Evolutionary conservation across 2,113 vertebrate species (phyloP), one percentile per base, ranked within the genome.

Genomic region (Microcebus tavaratra): DNA sequence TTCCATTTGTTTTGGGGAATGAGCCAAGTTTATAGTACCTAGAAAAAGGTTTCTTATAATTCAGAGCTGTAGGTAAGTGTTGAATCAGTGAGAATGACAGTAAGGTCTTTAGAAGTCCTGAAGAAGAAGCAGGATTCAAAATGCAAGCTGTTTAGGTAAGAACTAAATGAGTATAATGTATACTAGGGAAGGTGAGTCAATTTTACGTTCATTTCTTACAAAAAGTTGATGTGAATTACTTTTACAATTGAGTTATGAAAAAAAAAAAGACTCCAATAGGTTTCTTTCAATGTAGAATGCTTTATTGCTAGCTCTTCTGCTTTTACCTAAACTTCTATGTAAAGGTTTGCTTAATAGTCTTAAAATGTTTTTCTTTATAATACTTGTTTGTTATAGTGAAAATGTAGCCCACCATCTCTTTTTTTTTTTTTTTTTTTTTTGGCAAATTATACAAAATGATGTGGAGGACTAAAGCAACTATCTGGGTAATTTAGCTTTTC

Each of bases 291-390:
- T 91, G 61, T 83, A 65, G 42, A 36, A 70, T 90, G 72, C 50
- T 98, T 92, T 94, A 72, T 88, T 91, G 31, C 57, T 67, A 82
- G 57, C 8, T 72, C 21, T 96, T 48, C 39, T 97, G 42, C 59
- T 94, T 96, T 92, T 81, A 91, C 53, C 59, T 82, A 89, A 93
- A 89, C 25, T 80, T 59, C n/a, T 91, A 42, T 93, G 31, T 79
- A 95, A 96, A 90, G 17, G 2, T 72, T 76, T 89, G 88, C 65
- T 95, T 95, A 94, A 92, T 87, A 92, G 15, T 83, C 48, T 85
- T 94, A 95, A 97, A 96, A 83, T 96, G 45, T 93, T 84, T 95
- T 93, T 94, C 61, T 67, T 93, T 93, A 61, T 90, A 93, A 82
- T 83, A 55, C 76, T 95, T 96, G 48, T 81, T 95, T 94, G 45